phyloP scores from a whole-genome alignment of 2,888 invertebrate genomes.

The Synanthedon andrenaeformis region DNA sequence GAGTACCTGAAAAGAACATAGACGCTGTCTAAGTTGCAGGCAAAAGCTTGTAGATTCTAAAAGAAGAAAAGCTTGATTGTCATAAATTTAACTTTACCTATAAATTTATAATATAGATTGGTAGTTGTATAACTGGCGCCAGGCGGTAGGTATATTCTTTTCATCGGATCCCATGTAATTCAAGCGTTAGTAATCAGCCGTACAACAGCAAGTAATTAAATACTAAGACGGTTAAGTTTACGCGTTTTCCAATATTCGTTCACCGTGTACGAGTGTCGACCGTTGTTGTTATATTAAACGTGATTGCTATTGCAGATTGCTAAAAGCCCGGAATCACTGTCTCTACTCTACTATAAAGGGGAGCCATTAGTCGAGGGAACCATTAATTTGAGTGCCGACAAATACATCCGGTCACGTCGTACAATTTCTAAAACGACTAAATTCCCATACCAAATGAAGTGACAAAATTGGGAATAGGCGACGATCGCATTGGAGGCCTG shows the following conservation, averaged over 20 bases:
- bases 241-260: no score
- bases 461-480: background rate
- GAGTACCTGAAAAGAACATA: no score
- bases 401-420: background rate
- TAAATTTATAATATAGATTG: no score
- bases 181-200: background rate
- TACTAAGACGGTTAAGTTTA: background rate
- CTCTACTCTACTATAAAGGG: background rate
- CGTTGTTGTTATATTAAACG: background rate
- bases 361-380: background rate
- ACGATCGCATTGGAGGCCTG: background rate
- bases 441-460: background rate
- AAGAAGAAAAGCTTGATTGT: no score
- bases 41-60: no score
- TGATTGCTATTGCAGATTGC: background rate
- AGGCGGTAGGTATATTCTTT: background rate
- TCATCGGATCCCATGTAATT: background rate
- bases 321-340: background rate
- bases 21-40: no score
- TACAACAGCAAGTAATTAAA: background rate
- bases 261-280: no score
- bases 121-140: background rate
- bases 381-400: constrained; percentile 1
- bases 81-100: no score
- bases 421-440: background rate